Conservation (phyloP, 2,113 vertebrate species). For the Nestor notabilis region DNA sequence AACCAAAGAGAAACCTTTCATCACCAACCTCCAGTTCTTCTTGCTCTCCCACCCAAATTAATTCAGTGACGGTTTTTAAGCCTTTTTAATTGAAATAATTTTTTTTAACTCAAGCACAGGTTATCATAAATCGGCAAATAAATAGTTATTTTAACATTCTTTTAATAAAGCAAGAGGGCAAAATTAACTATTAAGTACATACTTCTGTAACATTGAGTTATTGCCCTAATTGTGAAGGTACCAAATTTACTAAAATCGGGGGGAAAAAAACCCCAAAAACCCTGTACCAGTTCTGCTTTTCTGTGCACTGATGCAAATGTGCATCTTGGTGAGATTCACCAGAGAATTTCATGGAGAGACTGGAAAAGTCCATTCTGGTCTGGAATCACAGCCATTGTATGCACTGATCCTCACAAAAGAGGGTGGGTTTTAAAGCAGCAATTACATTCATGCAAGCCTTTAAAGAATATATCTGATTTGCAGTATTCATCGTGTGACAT, state of each 20-base stretch:
- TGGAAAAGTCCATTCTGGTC: not conserved
- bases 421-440: not conserved
- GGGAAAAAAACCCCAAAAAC: not conserved
- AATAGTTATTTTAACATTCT: not conserved
- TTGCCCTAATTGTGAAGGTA: not conserved
- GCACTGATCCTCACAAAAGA: not conserved
- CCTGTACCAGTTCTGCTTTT: not conserved
- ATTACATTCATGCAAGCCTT: not conserved
- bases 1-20: constrained; percentile 4
- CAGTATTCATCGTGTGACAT: constrained; percentile 1
- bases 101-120: not conserved
- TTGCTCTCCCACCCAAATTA: constrained; percentile 32
- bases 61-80: constrained; percentile 1
- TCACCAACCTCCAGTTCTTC: constrained; percentile 45
- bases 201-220: not conserved
- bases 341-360: not conserved
- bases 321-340: not conserved
- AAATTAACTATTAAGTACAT: not conserved
- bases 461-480: constrained; percentile 1
- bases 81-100: not conserved
- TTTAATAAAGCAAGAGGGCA: not conserved
- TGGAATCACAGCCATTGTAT: not conserved
- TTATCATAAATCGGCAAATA: not conserved
- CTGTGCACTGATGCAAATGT: not conserved
- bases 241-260: not conserved